Conservation (phyloP, 2,113 vertebrate genomes). For the Athene cunicularia region DNA sequence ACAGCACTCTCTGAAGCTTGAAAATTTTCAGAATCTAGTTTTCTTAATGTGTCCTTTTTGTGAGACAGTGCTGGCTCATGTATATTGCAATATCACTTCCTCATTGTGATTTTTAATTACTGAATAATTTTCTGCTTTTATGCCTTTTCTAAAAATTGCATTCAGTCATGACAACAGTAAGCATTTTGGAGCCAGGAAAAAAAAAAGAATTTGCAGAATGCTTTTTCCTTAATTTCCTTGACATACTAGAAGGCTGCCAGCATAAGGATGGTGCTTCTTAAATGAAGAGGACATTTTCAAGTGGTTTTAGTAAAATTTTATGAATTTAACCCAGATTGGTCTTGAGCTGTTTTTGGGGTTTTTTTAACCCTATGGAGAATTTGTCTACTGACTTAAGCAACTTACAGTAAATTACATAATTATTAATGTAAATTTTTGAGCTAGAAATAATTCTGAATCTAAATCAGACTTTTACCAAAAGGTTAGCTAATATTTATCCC, state of each 20-base stretch:
- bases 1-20: constrained; percentile 50
- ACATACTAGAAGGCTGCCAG: neutral
- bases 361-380: neutral
- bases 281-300: neutral
- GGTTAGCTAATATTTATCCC: neutral
- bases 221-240: neutral
- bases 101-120: constrained; percentile 49
- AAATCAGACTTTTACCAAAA: neutral
- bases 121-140: constrained; percentile 73
- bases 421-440: neutral
- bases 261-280: neutral
- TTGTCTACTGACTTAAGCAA: neutral
- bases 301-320: neutral
- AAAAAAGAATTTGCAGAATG: neutral
- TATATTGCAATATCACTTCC: constrained; percentile 60
- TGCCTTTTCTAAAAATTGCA: constrained; percentile 70
- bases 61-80: constrained; percentile 56
- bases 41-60: constrained; percentile 50
- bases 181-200: constrained; percentile 32
- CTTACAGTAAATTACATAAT: neutral
- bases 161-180: constrained; percentile 72
- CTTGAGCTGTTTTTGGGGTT: neutral
- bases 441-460: neutral
- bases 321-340: neutral
- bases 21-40: constrained; percentile 42